These are phyloP conservation scores for human (Homo sapiens) DNA, from an alignment of 2,113 vertebrate genomes.

Conservation along the genomic window DNA sequence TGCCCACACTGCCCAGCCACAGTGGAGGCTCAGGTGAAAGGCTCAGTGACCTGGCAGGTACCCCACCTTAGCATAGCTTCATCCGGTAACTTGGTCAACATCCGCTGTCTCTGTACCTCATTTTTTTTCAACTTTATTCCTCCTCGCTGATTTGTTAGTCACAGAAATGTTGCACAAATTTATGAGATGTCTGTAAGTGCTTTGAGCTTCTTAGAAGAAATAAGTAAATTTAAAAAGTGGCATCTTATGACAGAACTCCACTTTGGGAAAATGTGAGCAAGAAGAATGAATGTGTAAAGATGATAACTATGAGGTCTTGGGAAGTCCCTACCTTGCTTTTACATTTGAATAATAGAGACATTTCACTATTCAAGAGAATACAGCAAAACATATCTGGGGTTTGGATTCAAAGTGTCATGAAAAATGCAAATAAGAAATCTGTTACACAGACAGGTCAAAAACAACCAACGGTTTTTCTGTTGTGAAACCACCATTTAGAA, in stretches of 20 bases:
- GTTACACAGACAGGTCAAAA: neutral
- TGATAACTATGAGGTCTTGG: neutral
- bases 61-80: neutral
- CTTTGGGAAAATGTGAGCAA: neutral
- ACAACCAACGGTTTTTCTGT: neutral
- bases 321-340: neutral
- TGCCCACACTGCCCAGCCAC: neutral
- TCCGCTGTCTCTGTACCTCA: neutral
- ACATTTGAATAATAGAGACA: neutral
- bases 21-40: neutral
- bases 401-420: neutral
- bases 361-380: neutral
- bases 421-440: slow-evolving; percentile 14
- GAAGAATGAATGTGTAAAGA: neutral
- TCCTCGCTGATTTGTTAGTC: neutral
- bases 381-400: neutral
- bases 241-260: neutral
- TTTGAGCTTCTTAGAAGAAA: neutral
- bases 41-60: neutral
- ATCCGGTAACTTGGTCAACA: neutral
- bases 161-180: neutral
- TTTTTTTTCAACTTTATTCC: neutral
- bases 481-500: neutral
- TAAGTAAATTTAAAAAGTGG: neutral
- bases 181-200: neutral